phyloP scores from a whole-genome alignment of 2,797 vertebrate genomes.

The Enteromius fasciolatus region DNA sequence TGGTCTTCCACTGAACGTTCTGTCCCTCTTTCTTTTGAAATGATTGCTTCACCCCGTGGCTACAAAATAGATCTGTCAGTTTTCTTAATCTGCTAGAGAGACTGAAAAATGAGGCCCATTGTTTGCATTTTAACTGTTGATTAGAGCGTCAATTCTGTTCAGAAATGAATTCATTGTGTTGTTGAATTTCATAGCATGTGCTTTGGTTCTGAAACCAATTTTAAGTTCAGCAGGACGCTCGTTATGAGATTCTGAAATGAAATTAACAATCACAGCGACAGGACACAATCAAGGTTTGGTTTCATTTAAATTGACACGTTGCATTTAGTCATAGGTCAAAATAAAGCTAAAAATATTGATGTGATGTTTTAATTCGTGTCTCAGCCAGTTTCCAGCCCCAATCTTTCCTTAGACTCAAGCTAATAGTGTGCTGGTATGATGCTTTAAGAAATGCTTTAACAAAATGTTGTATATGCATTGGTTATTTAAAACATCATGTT shows the following conservation, averaged over 20 bases:
- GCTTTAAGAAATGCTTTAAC: neutral
- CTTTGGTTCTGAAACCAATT: slow-evolving; percentile 4
- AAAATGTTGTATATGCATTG: neutral
- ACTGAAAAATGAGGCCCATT: slow-evolving; percentile 6
- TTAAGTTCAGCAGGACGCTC: slow-evolving; percentile 4
- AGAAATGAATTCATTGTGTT: slow-evolving; percentile 16
- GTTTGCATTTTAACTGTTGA: slow-evolving; percentile 19
- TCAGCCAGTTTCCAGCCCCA: neutral
- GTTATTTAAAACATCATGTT: neutral
- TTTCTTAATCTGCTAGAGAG: slow-evolving; percentile 18
- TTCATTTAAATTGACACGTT: neutral
- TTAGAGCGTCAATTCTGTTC: neutral
- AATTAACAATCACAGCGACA: slow-evolving; percentile 1
- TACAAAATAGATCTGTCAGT: slow-evolving; percentile 5
- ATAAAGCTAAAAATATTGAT: neutral
- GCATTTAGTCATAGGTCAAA: slow-evolving; percentile 5
- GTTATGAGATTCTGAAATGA: neutral
- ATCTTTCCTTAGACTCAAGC: neutral
- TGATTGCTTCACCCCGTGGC: neutral
- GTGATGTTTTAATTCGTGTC: neutral
- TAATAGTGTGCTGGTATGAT: neutral
- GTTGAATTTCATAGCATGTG: neutral
- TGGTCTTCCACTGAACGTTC: neutral
- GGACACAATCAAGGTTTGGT: slow-evolving; percentile 2
- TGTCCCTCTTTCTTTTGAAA: slow-evolving; percentile 6